Conservation (phyloP, 2,797 vertebrate species). For the Chiroxiphia lanceolata region DNA sequence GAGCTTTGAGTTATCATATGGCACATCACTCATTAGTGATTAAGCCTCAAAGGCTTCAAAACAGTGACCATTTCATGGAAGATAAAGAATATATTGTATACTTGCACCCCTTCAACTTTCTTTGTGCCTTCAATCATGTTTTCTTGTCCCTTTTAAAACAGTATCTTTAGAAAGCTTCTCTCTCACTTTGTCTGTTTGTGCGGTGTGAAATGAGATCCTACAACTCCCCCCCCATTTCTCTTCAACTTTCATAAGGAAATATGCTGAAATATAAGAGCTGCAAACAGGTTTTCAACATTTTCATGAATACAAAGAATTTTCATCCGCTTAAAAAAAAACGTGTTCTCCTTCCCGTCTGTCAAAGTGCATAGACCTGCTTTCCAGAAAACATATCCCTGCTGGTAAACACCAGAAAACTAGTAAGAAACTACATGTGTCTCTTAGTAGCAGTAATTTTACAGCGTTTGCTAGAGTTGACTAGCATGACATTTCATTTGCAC, state of each 20-base stretch:
- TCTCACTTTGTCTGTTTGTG: conserved; percentile 12
- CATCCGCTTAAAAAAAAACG: background rate
- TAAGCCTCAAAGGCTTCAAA: conserved; percentile 73
- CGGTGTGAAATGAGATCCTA: conserved; percentile 23
- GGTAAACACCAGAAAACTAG: background rate
- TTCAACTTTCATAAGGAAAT: conserved; percentile 34
- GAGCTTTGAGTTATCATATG: conserved; percentile 77
- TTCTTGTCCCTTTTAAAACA: conserved; percentile 20
- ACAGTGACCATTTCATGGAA: conserved; percentile 59
- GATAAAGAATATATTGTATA: conserved; percentile 65
- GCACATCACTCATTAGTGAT: conserved; percentile 79
- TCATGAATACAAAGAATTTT: background rate
- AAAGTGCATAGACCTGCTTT: background rate
- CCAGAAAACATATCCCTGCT: background rate
- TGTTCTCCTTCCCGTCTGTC: background rate
- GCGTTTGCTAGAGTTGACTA: background rate
- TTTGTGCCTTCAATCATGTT: conserved; percentile 44
- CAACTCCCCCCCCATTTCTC: background rate
- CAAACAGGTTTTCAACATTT: conserved; percentile 16
- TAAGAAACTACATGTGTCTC: background rate
- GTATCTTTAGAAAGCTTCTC: conserved; percentile 3
- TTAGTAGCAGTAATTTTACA: background rate
- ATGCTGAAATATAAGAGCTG: conserved; percentile 46
- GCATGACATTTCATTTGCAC: background rate
- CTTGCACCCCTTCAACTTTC: conserved; percentile 58